Evolutionary conservation across 2,113 vertebrate genomes (phyloP).

Genomic region (human): DNA sequence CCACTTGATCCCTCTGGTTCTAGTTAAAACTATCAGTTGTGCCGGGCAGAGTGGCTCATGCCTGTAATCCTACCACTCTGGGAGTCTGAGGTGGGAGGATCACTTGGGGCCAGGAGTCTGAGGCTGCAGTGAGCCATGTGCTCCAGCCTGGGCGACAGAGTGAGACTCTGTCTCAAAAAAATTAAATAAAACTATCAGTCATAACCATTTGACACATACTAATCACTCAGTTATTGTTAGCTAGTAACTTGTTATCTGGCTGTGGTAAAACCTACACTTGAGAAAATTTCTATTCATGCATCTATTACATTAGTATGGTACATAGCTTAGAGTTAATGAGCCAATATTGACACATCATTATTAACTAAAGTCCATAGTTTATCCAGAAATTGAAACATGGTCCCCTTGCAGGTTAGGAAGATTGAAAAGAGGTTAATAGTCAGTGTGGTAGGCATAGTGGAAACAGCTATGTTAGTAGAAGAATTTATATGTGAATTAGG

Average conservation of each 20-base stretch:
- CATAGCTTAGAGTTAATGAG: background rate
- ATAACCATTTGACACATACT: background rate
- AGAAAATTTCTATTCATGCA: background rate
- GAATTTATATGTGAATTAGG: background rate
- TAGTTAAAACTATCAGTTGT: background rate
- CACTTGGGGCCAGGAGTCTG: too few species aligned
- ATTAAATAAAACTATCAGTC: background rate
- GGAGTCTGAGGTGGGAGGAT: too few species aligned
- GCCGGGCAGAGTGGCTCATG: too few species aligned
- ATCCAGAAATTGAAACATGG: background rate
- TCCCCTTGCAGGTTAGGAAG: background rate
- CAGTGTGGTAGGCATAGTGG: accelerated
- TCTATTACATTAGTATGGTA: background rate
- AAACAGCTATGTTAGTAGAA: background rate
- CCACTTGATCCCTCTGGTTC: background rate
- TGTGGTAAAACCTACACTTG: background rate
- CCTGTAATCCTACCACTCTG: too few species aligned
- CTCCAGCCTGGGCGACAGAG: too few species aligned
- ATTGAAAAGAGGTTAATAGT: background rate
- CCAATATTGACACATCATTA: too few species aligned
- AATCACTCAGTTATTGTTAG: background rate
- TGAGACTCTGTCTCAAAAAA: too few species aligned
- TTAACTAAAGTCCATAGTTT: background rate
- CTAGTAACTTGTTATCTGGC: background rate
- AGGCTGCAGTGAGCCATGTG: too few species aligned